Percentiles rank a stretch among this genome's conserved stretches.
These are phyloP conservation scores for Cisticola juncidis DNA, from an alignment of 2,113 vertebrate genomes.

Conservation along the genomic window DNA sequence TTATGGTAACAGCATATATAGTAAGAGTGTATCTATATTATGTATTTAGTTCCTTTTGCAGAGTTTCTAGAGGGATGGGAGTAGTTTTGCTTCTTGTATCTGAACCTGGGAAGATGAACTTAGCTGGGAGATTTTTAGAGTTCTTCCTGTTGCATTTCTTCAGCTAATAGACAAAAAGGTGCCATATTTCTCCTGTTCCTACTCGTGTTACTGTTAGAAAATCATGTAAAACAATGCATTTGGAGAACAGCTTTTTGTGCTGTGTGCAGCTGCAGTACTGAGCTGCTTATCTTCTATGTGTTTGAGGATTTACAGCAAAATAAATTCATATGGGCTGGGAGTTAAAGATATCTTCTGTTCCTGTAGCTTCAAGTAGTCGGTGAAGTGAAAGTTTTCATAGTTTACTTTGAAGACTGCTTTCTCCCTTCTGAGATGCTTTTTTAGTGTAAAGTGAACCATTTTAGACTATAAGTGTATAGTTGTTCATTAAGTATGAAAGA, in stretches of 20 bases:
- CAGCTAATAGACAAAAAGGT: not conserved
- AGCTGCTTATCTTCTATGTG: not conserved
- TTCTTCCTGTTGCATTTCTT: not conserved
- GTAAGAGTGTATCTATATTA: not conserved
- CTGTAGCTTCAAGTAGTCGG: not conserved
- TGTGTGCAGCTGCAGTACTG: rapidly evolving
- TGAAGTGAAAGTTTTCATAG: not conserved
- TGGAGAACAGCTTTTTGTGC: not conserved
- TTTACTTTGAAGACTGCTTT: not conserved
- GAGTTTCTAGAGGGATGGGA: not conserved
- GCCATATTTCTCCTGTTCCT: not conserved
- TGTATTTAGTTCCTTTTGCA: not conserved
- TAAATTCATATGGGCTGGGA: not conserved
- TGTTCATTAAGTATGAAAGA: conserved; percentile 1
- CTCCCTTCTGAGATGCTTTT: not conserved
- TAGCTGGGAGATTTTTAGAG: not conserved
- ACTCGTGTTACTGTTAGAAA: not conserved
- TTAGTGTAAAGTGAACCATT: not conserved
- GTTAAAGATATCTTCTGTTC: not conserved
- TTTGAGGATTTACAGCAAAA: not conserved
- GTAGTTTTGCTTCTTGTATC: not conserved
- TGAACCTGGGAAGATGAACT: not conserved
- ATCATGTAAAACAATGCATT: not conserved
- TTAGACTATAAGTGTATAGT: not conserved
- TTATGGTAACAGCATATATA: not conserved